A percentile compares a stretch with the other conserved stretches of the same genome.
Evolutionary conservation across 1,140 invertebrate genomes (phyloP).

Genomic region (Bilobella aurantiaca): DNA sequence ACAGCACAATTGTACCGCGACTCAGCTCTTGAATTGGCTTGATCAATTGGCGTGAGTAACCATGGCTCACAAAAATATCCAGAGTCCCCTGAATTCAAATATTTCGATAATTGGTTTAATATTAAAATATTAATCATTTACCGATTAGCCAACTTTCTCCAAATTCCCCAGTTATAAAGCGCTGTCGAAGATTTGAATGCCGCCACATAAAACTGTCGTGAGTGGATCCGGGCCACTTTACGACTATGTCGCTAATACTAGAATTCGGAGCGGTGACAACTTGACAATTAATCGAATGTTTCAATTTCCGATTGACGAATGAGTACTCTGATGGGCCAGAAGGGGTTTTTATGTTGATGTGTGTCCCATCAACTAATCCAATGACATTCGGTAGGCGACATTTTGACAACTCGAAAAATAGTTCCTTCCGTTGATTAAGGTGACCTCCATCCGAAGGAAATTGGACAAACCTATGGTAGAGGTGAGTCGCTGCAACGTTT

Average conservation of each 20-base stretch:
- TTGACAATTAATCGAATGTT: conserved; percentile 37
- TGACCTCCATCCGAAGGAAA: conserved; percentile 1
- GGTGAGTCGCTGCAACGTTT: neutral
- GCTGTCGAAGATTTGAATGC: neutral
- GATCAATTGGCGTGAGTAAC: conserved; percentile 35
- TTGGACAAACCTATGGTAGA: neutral
- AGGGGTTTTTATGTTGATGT: conserved; percentile 33
- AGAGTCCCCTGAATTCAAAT: neutral
- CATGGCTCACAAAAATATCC: conserved; percentile 20
- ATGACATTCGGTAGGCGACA: conserved; percentile 20
- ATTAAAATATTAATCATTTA: neutral
- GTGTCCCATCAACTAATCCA: conserved; percentile 36
- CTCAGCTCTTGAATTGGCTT: conserved; percentile 34
- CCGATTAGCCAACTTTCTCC: conserved; percentile 6
- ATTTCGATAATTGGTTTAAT: neutral
- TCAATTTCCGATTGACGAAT: conserved; percentile 9
- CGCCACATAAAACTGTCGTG: conserved; percentile 36
- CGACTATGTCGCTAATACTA: conserved; percentile 38
- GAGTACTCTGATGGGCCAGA: neutral
- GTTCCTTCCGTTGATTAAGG: neutral
- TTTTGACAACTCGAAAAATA: conserved; percentile 4
- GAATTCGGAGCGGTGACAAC: conserved; percentile 38
- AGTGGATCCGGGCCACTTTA: conserved; percentile 37
- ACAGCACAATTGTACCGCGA: neutral
- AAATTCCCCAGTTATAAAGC: neutral